phyloP scores from a whole-genome alignment of 2,797 vertebrate species.

The Hypotaenidia okinawae region DNA sequence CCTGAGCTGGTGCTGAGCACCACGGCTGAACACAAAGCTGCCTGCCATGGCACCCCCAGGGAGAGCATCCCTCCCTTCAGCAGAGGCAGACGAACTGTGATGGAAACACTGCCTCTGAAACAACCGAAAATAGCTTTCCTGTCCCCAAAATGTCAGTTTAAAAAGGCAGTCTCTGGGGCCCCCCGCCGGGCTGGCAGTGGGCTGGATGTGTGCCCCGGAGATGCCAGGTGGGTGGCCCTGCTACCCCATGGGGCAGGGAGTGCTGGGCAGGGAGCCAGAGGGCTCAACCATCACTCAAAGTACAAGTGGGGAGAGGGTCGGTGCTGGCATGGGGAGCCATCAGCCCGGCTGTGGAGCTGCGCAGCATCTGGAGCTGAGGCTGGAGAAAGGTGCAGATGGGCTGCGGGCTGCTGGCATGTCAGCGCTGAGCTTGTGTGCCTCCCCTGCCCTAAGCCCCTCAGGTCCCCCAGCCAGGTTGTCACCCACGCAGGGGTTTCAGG shows the following conservation, averaged over 20 bases:
- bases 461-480: neutral
- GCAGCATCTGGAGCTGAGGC: neutral
- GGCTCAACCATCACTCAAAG: neutral
- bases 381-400: neutral
- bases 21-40: neutral
- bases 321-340: neutral
- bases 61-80: neutral
- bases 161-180: neutral
- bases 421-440: neutral
- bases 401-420: neutral
- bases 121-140: constrained; percentile 47
- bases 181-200: neutral
- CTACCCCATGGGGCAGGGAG: neutral
- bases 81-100: neutral
- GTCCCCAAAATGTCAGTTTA: constrained; percentile 60
- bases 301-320: neutral
- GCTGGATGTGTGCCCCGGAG: neutral
- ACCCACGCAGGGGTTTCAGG: neutral
- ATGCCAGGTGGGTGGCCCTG: neutral
- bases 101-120: constrained; percentile 7
- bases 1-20: neutral
- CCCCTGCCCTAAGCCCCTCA: neutral
- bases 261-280: neutral
- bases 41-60: neutral
- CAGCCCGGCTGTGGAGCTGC: accelerated